A percentile compares a stretch with the other conserved stretches of the same genome.
These are phyloP conservation scores for Limosa lapponica DNA, from an alignment of 2,797 vertebrate genomes.

Conservation along the genomic window DNA sequence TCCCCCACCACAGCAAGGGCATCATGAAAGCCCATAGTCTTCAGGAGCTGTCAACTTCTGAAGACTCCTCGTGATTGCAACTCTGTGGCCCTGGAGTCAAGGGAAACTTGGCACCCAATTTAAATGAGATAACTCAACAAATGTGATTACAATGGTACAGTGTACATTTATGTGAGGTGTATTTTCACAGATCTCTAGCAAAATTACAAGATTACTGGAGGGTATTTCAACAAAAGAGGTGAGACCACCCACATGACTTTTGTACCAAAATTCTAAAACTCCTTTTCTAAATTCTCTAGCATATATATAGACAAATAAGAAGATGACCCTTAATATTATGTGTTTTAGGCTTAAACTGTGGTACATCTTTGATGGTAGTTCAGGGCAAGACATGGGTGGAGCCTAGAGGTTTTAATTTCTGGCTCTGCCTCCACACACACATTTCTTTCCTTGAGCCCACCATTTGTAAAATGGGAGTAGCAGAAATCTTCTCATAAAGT, in stretches of 20 bases:
- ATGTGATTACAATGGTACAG: not conserved
- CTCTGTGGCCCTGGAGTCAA: not conserved
- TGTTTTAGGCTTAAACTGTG: not conserved
- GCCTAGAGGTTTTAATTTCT: not conserved
- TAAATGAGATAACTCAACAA: not conserved
- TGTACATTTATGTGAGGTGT: accelerated
- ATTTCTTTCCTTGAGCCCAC: not conserved
- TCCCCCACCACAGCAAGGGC: not conserved
- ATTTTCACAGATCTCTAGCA: not conserved
- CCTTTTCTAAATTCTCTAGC: not conserved
- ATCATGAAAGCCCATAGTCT: not conserved
- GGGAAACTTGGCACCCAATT: not conserved
- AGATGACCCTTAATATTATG: not conserved
- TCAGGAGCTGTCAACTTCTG: not conserved
- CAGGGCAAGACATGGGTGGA: not conserved
- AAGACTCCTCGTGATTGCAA: not conserved
- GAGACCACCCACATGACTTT: not conserved
- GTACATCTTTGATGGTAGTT: not conserved
- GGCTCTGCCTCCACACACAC: not conserved
- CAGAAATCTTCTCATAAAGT: not conserved
- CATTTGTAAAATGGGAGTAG: not conserved
- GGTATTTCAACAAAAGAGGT: not conserved
- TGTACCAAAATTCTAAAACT: not conserved
- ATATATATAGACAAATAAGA: not conserved
- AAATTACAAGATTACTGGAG: not conserved